Evolutionary conservation across 2,797 vertebrate species (phyloP).

Genomic region (Rhinichthys osculus): DNA sequence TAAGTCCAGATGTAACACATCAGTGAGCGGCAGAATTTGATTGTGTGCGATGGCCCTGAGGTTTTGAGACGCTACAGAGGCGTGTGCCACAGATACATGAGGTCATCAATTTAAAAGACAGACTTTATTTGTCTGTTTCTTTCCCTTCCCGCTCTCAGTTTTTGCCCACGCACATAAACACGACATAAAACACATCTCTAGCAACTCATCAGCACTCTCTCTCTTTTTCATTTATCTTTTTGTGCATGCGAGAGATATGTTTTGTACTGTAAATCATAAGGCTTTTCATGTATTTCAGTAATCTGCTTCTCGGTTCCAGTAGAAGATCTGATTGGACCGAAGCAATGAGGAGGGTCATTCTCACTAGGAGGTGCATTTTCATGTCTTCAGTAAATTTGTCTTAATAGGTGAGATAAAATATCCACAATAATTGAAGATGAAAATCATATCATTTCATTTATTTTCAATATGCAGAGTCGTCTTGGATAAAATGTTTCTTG

Average conservation of each 20-base stretch:
- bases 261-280: conserved; percentile 79
- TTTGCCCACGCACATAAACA: conserved; percentile 14
- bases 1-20: conserved; percentile 29
- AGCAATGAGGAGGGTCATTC: conserved; percentile 16
- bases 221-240: neutral
- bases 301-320: conserved; percentile 73
- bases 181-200: neutral
- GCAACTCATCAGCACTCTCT: neutral
- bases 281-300: conserved; percentile 81
- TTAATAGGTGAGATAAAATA: neutral
- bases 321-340: conserved; percentile 69
- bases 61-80: conserved; percentile 6
- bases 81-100: conserved; percentile 1
- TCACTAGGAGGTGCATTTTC: neutral
- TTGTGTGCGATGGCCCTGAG: conserved; percentile 31
- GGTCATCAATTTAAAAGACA: conserved; percentile 23
- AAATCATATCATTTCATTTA: neutral
- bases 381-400: neutral
- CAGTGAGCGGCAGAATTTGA: conserved; percentile 13
- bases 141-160: neutral
- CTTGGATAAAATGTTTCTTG: neutral
- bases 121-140: conserved; percentile 18
- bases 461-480: neutral
- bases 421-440: neutral
- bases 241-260: conserved; percentile 67